Evolutionary conservation across 2,888 invertebrate species (phyloP), one percentile per base, ranked within the genome.

Genomic region (Gortyna flavago): DNA sequence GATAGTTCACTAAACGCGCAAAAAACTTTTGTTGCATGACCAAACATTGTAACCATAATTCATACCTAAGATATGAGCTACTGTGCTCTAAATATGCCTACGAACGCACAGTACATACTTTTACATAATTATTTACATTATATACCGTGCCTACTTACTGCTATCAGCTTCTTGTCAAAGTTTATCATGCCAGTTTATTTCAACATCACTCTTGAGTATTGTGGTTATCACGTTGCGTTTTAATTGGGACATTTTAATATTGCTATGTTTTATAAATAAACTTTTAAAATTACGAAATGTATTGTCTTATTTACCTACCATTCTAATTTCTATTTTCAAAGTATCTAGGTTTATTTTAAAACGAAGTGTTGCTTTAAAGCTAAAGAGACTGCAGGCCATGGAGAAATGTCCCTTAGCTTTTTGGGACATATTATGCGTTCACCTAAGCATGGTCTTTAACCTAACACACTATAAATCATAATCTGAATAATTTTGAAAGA

Each of bases 121-220:
- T 79, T 66, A 79, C 25, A 57, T 66, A 66, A 75, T 59, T 77
- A 75, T 79, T 79, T 74, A 83, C 62, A 73, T 78, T 72, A 77
- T 77, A 29, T 77, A 54, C 59, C 38, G 16, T 35, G 44, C 29
- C 38, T 69, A 69, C 69, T 54, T 35, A 32, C 59, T 61, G 25
- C 16, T 85, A 85, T 85, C 84, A 54, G 41, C 21, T 70, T 77
- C 38, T 66, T 57, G 88, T 87, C 88, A 88, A 84, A 88, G 88
- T 87, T 88, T 88, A 88, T 88, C 88, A 72, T 7, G 38, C 65
- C 35, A 29, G 64, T 68, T 78, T 75, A 78, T 81, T 84, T 75
- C 75, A 80, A 87, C 83, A 79, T 65, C 35, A 32, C 48, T 76
- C 48, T 25, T 65, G 69, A 69, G 69, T 76, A 35, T 29, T 71